Evolutionary conservation across 53 echinoderm and acorn worm genomes (phyloP).

Genomic region (Apostichopus leukothele): DNA sequence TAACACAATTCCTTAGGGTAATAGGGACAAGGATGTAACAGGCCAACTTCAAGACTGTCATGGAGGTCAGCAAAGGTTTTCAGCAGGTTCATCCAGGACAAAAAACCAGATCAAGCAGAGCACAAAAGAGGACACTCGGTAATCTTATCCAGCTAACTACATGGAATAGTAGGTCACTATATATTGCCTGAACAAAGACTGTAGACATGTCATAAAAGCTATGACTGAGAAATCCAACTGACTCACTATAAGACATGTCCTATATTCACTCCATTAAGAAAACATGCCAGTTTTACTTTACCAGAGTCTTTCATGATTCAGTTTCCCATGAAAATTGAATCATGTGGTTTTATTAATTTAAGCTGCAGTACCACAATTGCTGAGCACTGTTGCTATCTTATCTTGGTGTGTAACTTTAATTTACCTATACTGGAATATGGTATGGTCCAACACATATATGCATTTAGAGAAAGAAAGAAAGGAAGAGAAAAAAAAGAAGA

Average conservation of each 20-base stretch:
- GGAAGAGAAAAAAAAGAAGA: too few relatives aligned
- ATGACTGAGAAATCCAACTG: neutral
- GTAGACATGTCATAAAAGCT: neutral
- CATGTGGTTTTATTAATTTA: neutral
- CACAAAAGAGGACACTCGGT: slow-evolving; percentile 31
- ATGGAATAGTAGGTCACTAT: slow-evolving; percentile 29
- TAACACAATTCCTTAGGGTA: slow-evolving; percentile 18
- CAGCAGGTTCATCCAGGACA: slow-evolving; percentile 20
- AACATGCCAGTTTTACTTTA: neutral
- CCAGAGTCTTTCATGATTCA: neutral
- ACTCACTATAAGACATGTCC: neutral
- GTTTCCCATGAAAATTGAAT: slow-evolving; percentile 1
- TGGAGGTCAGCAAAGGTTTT: slow-evolving; percentile 8
- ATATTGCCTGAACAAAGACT: neutral
- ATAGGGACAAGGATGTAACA: neutral
- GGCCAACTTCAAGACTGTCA: neutral
- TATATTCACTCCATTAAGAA: neutral
- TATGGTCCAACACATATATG: too few relatives aligned
- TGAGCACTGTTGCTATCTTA: too few relatives aligned
- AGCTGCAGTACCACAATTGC: neutral
- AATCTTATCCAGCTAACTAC: slow-evolving; percentile 23
- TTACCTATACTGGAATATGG: too few relatives aligned
- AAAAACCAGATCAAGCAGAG: slow-evolving; percentile 27
- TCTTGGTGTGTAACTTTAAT: too few relatives aligned
- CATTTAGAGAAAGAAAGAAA: too few relatives aligned